phyloP scores from a whole-genome alignment of 2,888 invertebrate species.

The Spisula solida region DNA sequence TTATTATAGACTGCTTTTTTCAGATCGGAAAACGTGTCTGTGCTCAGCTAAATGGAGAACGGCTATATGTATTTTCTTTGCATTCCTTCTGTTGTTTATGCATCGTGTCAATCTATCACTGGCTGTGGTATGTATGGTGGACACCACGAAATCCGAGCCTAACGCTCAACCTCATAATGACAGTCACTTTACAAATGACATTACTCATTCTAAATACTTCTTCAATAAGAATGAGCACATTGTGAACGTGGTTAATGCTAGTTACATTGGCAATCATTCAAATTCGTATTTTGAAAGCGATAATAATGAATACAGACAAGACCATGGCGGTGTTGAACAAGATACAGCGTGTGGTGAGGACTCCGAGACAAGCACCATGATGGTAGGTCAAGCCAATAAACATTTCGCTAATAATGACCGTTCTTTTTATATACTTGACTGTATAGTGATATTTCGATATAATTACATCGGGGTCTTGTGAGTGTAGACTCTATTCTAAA shows the following conservation, averaged over 20 bases:
- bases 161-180: not conserved
- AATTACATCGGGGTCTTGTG: too few relatives aligned
- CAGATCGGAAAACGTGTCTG: not conserved
- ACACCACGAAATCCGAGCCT: conserved; percentile 2
- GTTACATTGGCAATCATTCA: not conserved
- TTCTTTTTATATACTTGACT: too few relatives aligned
- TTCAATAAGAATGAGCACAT: not conserved
- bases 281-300: not conserved
- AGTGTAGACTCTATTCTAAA: too few relatives aligned
- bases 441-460: too few relatives aligned
- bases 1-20: too few relatives aligned
- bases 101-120: conserved; percentile 64
- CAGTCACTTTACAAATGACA: not conserved
- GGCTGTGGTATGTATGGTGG: conserved; percentile 63
- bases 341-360: not conserved
- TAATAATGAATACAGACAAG: not conserved
- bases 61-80: conserved; percentile 38
- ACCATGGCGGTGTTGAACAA: not conserved
- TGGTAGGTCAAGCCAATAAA: not conserved
- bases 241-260: not conserved
- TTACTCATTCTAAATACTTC: not conserved
- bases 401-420: too few relatives aligned
- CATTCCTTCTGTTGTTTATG: conserved; percentile 47
- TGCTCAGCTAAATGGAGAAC: conserved; percentile 56
- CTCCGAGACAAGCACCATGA: not conserved